A percentile compares a stretch with the other conserved stretches of the same genome.
Conservation (phyloP, 2,888 invertebrate genomes). For the Ellobium chinense region DNA sequence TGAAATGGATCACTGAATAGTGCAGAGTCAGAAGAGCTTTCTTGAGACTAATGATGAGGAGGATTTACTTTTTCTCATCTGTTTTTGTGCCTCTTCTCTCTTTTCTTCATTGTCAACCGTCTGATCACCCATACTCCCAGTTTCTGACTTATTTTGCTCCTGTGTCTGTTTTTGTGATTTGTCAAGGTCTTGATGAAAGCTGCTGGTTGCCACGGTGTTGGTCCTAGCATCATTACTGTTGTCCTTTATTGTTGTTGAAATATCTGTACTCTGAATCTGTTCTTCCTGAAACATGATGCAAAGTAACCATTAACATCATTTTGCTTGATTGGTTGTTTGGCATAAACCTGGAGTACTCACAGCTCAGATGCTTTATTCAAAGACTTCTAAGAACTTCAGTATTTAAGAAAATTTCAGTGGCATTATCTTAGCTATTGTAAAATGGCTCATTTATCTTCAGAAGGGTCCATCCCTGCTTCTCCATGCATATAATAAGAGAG, state of each 20-base stretch:
- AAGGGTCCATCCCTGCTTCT: background rate
- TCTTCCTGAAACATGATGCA: slow-evolving; percentile 1
- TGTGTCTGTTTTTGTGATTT: background rate
- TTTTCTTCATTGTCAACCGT: background rate
- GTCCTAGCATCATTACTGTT: background rate
- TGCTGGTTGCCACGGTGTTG: background rate
- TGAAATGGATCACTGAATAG: no score
- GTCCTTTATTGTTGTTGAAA: slow-evolving; percentile 9
- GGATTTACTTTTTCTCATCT: slow-evolving; percentile 24
- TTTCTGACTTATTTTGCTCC: background rate
- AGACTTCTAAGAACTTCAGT: no score
- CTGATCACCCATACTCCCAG: no score
- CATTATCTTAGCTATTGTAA: background rate
- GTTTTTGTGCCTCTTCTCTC: background rate
- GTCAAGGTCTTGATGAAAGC: background rate
- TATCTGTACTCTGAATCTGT: slow-evolving; percentile 4
- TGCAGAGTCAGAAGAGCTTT: background rate
- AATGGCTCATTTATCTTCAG: background rate
- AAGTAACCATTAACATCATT: no score
- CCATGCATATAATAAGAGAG: background rate
- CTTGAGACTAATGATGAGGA: slow-evolving; percentile 20
- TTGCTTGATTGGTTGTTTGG: no score
- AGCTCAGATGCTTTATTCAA: no score
- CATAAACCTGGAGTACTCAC: no score
- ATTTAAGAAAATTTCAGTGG: no score